These are phyloP conservation scores for Trichopoda pennipes DNA, from an alignment of 2,888 invertebrate genomes.

Conservation along the genomic window DNA sequence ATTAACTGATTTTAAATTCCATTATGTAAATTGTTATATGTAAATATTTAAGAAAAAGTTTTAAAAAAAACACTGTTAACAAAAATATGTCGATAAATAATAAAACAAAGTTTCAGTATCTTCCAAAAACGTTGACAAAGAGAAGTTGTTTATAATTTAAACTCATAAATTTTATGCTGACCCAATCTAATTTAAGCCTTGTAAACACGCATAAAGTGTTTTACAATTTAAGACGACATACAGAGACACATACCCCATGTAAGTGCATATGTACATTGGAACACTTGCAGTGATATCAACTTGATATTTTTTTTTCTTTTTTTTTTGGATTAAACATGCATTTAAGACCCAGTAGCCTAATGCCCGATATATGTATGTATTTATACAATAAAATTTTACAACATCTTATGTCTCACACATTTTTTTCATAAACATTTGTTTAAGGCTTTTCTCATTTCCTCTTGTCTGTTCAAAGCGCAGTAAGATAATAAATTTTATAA, in stretches of 20 bases:
- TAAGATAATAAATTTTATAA: slow-evolving; percentile 56
- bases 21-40: too few species aligned
- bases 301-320: slow-evolving; percentile 23
- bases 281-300: slow-evolving; percentile 46
- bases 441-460: slow-evolving; percentile 26
- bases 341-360: slow-evolving; percentile 70
- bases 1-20: too few species aligned
- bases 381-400: background rate
- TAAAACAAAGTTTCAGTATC: too few species aligned
- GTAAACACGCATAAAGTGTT: slow-evolving; percentile 52
- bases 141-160: slow-evolving; percentile 51
- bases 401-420: slow-evolving; percentile 23
- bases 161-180: slow-evolving; percentile 64
- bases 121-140: slow-evolving; percentile 2
- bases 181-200: slow-evolving; percentile 65
- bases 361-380: slow-evolving; percentile 66
- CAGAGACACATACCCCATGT: background rate
- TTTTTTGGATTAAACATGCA: slow-evolving; percentile 9
- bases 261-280: background rate
- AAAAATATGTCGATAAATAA: too few species aligned
- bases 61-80: too few species aligned
- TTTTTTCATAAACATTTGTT: slow-evolving; percentile 35
- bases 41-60: too few species aligned
- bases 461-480: slow-evolving; percentile 23
- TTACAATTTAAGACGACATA: slow-evolving; percentile 33